Evolutionary conservation across 2,797 vertebrate species (phyloP), one percentile per base, ranked within the genome.

Genomic region (Typhlichthys subterraneus): DNA sequence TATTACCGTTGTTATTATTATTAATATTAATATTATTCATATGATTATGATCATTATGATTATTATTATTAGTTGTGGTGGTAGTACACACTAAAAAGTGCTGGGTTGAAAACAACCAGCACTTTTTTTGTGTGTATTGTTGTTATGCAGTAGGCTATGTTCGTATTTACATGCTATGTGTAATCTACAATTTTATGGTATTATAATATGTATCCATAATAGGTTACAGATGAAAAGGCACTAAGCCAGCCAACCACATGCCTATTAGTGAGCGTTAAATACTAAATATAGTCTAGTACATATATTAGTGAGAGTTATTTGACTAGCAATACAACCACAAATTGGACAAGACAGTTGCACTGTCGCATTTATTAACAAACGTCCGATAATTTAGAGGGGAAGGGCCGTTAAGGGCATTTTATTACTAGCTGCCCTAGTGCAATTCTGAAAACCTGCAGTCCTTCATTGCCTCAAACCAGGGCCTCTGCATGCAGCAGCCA

Each of bases 321-420:
- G 88, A 86, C 86, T 79, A 46, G 82, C 76, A 84, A 77, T 85
- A 85, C 76, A 69, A 54, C 64, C 66, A 67, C 86, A 90, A 88
- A 91, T 91, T 89, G 84, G 85, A 90, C 90, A 88, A 87, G 89
- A 84, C 89, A 89, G 82, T 80, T 75, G 82, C 79, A 83, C 64
- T 59, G 72, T 83, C 77, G 79, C 84, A 86, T 89, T 88, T 88
- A 89, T 87, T 86, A 87, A 84, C 87, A 80, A 81, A 65, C 53
- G 81, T 70, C 47, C 52, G 57, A 49, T 69, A 67, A 76, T 53
- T 65, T 72, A 68, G 69, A 76, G 70, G 19, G 67, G 14, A 49
- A 19, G 72, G 59, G 72, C 78, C 76, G 72, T 74, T 71, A 70
- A 72, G 19, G 73, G 70, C 72, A 65, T 2, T 66, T 70, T 63